Evolutionary conservation across 1,140 invertebrate genomes (phyloP).

Genomic region (Camponotus vicinus): DNA sequence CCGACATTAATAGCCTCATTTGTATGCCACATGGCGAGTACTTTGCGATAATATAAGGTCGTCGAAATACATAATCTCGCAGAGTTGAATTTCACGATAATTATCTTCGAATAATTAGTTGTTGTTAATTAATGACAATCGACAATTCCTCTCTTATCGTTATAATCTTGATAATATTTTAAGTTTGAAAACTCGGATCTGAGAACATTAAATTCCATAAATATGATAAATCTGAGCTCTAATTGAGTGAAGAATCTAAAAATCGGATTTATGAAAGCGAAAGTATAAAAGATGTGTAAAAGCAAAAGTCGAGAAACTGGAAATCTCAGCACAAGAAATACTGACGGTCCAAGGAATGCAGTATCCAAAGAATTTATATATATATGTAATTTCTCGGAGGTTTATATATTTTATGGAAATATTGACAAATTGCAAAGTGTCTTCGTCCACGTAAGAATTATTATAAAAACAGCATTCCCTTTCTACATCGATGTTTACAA

Average conservation of each 20-base stretch:
- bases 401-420: constrained; percentile 9
- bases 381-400: neutral
- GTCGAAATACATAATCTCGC: constrained; percentile 24
- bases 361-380: neutral
- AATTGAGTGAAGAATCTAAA: constrained; percentile 22
- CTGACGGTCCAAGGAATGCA: constrained; percentile 20
- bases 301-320: neutral
- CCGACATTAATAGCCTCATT: constrained; percentile 60
- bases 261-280: neutral
- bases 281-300: neutral
- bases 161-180: neutral
- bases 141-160: neutral
- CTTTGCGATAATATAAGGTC: constrained; percentile 35
- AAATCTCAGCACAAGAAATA: constrained; percentile 9
- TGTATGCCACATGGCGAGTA: constrained; percentile 27
- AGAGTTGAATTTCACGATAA: neutral
- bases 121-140: neutral
- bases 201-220: neutral
- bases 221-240: neutral
- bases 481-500: constrained; percentile 25
- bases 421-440: constrained; percentile 44
- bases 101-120: neutral
- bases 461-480: constrained; percentile 21
- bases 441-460: neutral
- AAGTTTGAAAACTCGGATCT: too few relatives aligned